These are phyloP conservation scores for Palythoa grandiflora DNA, from an alignment of 92 coral and sea anemone genomes.

Conservation along the genomic window DNA sequence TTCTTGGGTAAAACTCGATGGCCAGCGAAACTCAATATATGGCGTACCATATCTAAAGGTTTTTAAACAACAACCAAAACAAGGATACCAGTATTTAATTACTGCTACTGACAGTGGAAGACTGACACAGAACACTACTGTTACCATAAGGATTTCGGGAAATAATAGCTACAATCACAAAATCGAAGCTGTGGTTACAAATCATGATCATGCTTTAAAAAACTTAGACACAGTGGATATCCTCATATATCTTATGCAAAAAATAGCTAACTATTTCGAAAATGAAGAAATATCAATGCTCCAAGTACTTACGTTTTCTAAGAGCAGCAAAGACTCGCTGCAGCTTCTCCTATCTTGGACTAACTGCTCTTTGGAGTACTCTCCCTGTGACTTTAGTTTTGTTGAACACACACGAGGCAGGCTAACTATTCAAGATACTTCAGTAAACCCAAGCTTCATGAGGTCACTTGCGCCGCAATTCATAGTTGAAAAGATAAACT, in stretches of 20 bases:
- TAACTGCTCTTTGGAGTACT: conserved; percentile 52
- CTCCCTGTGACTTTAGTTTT: conserved; percentile 42
- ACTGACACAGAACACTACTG: conserved; percentile 34
- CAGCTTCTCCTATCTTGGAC: conserved; percentile 44
- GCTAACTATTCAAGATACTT: conserved; percentile 20
- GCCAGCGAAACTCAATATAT: conserved; percentile 24
- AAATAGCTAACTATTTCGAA: conserved; percentile 21
- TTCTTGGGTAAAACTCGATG: conserved; percentile 47
- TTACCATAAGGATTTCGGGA: conserved; percentile 15
- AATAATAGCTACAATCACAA: conserved; percentile 9
- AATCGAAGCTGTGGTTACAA: conserved; percentile 7
- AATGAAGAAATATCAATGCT: conserved; percentile 1
- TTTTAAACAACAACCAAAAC: conserved; percentile 44
- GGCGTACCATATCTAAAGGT: conserved; percentile 39
- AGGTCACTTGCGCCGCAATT: conserved; percentile 51
- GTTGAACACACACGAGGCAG: conserved; percentile 26
- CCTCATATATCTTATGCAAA: background rate
- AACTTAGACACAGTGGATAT: conserved; percentile 12
- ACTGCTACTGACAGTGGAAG: conserved; percentile 59
- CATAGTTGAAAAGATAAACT: conserved; percentile 28
- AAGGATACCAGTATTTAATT: conserved; percentile 45
- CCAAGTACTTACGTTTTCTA: background rate
- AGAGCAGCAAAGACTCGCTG: background rate
- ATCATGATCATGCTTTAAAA: conserved; percentile 1
- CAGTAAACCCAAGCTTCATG: conserved; percentile 45